Conservation (phyloP, 2,113 vertebrate genomes). For the Opisthocomus hoazin region DNA sequence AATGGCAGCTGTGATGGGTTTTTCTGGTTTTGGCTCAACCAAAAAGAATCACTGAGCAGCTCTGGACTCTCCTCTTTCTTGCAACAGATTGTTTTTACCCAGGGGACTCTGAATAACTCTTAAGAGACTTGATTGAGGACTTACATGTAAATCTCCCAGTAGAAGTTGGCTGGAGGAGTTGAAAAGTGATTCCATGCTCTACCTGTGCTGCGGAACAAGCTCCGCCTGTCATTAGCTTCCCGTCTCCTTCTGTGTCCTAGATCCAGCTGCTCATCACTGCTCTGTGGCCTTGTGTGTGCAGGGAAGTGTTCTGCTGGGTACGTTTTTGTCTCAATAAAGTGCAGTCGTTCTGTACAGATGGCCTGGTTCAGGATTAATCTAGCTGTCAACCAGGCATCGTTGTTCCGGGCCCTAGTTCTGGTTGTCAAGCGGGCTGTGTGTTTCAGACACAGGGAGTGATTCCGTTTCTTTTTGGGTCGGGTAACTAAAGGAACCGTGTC, state of each 20-base stretch:
- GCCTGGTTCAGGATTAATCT: slow-evolving; percentile 25
- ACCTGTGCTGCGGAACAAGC: slow-evolving; percentile 41
- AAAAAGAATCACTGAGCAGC: slow-evolving; percentile 90
- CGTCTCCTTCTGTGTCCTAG: slow-evolving; percentile 7
- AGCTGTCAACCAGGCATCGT: neutral
- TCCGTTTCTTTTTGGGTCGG: neutral
- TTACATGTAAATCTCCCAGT: slow-evolving; percentile 29
- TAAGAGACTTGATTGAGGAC: slow-evolving; percentile 49
- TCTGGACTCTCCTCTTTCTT: slow-evolving; percentile 42
- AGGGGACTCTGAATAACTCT: slow-evolving; percentile 51
- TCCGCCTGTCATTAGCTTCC: slow-evolving; percentile 40
- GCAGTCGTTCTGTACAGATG: slow-evolving; percentile 43
- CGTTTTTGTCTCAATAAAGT: slow-evolving; percentile 52
- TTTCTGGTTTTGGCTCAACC: slow-evolving; percentile 92
- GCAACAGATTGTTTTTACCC: slow-evolving; percentile 53
- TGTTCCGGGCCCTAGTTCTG: neutral
- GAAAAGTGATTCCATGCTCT: slow-evolving; percentile 4
- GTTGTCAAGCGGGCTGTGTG: neutral
- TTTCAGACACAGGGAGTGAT: neutral
- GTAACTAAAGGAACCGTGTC: slow-evolving; percentile 11
- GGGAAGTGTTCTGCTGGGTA: slow-evolving; percentile 51
- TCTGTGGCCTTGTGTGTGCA: slow-evolving; percentile 47
- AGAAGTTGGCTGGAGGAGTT: slow-evolving; percentile 30
- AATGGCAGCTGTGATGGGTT: slow-evolving; percentile 98
- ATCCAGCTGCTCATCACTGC: slow-evolving; percentile 22